phyloP scores from a whole-genome alignment of 2,888 invertebrate genomes.

The Phasia obesa region DNA sequence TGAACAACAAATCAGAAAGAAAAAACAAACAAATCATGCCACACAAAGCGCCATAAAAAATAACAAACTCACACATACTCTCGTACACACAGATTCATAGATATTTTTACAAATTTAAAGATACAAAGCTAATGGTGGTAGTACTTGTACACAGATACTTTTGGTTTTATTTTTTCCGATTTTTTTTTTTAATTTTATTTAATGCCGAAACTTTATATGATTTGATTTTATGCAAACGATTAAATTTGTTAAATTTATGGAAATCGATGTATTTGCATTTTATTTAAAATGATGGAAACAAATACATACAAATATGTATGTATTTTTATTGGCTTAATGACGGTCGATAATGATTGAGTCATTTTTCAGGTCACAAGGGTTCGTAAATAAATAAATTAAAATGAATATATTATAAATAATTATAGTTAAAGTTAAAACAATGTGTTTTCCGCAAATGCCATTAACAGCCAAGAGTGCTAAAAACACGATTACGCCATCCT shows the following conservation, averaged over 20 bases:
- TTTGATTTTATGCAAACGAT: constrained; percentile 39
- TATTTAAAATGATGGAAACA: background rate
- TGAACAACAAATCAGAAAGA: background rate
- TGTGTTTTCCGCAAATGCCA: too few species aligned
- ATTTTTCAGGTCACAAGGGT: background rate
- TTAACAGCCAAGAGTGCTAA: too few species aligned
- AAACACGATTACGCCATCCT: too few species aligned
- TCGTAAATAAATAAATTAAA: too few species aligned
- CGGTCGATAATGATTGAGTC: background rate
- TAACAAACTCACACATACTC: background rate
- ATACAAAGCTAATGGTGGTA: constrained; percentile 6
- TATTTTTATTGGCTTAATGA: background rate
- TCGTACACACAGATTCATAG: background rate
- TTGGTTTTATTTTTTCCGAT: background rate
- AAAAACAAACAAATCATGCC: constrained; percentile 48
- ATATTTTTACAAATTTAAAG: constrained; percentile 1
- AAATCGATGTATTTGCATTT: background rate
- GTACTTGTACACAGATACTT: constrained; percentile 3
- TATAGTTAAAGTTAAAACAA: too few species aligned
- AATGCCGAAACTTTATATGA: constrained; percentile 13
- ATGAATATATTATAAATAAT: too few species aligned
- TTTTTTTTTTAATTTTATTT: constrained; percentile 29
- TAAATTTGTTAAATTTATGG: constrained; percentile 17
- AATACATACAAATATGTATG: too few species aligned
- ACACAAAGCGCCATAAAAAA: constrained; percentile 50